Evolutionary conservation across 2,797 vertebrate species (phyloP).

Genomic region (Artibeus jamaicensis): DNA sequence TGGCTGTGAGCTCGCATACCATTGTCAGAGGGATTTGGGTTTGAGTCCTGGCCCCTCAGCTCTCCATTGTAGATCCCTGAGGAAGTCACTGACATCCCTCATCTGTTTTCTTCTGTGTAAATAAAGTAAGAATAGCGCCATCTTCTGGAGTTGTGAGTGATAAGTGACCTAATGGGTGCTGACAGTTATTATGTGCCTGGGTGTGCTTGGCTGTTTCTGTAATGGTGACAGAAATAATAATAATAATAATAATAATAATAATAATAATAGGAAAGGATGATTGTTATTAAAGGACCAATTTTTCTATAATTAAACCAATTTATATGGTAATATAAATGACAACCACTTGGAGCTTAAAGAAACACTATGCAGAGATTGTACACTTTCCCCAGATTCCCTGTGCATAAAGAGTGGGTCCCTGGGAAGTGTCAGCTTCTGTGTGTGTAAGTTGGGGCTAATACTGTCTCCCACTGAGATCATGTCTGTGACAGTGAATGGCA

Average conservation of each 20-base stretch:
- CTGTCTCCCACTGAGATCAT: neutral
- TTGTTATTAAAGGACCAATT: neutral
- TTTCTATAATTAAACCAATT: neutral
- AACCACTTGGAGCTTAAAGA: neutral
- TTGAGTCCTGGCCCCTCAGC: neutral
- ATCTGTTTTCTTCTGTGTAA: neutral
- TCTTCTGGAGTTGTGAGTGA: neutral
- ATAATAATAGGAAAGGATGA: neutral
- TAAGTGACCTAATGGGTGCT: neutral
- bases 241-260: too few relatives aligned
- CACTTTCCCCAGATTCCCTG: neutral
- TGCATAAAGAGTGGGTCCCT: fast-evolving
- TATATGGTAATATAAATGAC: neutral
- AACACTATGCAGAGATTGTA: neutral
- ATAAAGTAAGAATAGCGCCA: neutral
- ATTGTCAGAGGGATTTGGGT: neutral
- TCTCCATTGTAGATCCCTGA: neutral
- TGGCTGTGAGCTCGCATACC: neutral
- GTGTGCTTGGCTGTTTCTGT: neutral
- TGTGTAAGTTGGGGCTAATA: neutral
- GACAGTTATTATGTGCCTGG: neutral
- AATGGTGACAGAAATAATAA: too few relatives aligned
- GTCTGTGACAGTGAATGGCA: neutral
- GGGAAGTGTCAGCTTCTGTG: neutral
- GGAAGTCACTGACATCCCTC: neutral